A percentile compares a stretch with the other conserved stretches of the same genome.
phyloP scores from a whole-genome alignment of 2,797 vertebrate genomes.

The Poeciliopsis infans region DNA sequence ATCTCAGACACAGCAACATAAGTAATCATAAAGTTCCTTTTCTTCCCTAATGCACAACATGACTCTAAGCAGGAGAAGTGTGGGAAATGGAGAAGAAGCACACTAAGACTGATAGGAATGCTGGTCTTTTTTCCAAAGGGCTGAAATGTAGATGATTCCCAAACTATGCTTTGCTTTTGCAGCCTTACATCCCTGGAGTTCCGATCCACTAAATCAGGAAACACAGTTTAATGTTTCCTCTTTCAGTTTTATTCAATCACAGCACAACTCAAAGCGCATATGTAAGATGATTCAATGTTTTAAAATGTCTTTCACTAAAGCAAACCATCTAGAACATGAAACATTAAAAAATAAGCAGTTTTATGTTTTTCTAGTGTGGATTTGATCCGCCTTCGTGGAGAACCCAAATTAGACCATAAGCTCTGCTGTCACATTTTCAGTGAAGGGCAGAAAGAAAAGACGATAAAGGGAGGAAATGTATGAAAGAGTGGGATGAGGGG shows the following conservation, averaged over 20 bases:
- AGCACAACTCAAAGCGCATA: neutral
- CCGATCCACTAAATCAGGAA: neutral
- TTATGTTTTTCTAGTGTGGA: neutral
- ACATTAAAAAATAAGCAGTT: neutral
- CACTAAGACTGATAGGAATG: neutral
- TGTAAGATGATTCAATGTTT: slow-evolving; percentile 1
- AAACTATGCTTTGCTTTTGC: neutral
- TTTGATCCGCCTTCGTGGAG: neutral
- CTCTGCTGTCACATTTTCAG: neutral
- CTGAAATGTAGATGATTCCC: neutral
- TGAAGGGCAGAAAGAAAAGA: neutral
- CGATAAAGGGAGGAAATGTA: neutral
- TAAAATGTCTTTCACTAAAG: neutral
- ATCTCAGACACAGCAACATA: neutral
- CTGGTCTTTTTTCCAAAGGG: slow-evolving; percentile 1
- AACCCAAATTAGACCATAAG: neutral
- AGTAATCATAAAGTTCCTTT: neutral
- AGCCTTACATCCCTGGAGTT: neutral
- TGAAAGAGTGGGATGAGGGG: neutral
- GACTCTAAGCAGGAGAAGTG: neutral
- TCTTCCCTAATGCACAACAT: neutral
- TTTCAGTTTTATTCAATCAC: slow-evolving; percentile 3
- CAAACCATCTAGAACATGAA: neutral
- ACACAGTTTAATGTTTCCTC: neutral
- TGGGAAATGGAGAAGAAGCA: slow-evolving; percentile 4